phyloP scores from a whole-genome alignment of 2,797 vertebrate species.

The Peromyscus nudipes region DNA sequence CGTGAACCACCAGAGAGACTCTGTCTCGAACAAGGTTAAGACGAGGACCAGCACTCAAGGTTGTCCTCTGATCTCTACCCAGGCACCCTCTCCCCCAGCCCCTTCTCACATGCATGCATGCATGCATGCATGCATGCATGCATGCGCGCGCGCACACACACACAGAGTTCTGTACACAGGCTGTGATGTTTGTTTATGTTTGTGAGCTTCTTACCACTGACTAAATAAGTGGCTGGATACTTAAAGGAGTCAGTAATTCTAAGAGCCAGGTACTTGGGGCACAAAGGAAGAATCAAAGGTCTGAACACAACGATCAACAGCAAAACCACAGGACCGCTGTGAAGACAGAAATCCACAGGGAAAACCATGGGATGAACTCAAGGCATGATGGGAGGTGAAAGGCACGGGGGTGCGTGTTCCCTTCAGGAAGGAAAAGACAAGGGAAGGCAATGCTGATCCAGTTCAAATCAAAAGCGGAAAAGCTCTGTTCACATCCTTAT shows the following conservation, averaged over 20 bases:
- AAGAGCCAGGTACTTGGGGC: conserved; percentile 10
- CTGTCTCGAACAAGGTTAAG: not conserved
- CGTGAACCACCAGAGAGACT: not conserved
- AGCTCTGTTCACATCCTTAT: not conserved
- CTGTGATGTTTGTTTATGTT: not conserved
- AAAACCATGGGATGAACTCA: not conserved
- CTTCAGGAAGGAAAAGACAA: not conserved
- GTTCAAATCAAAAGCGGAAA: not conserved
- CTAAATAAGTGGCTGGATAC: not conserved
- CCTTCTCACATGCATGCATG: not conserved
- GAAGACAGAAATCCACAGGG: conserved; percentile 4
- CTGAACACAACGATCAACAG: not conserved
- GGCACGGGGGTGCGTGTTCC: not conserved
- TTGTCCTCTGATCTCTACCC: not conserved
- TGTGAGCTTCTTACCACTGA: not conserved
- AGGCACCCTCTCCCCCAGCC: not conserved
- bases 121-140: fast-evolving
- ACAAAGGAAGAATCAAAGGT: conserved; percentile 47
- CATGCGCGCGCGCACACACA: too few relatives aligned
- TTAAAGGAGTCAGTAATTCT: not conserved
- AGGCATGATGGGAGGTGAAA: not conserved
- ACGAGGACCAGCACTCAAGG: not conserved
- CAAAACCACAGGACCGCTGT: not conserved
- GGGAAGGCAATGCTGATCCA: not conserved
- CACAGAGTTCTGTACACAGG: not conserved